Evolutionary conservation across 2,888 invertebrate genomes (phyloP).

Genomic region (Nycteola revayana): DNA sequence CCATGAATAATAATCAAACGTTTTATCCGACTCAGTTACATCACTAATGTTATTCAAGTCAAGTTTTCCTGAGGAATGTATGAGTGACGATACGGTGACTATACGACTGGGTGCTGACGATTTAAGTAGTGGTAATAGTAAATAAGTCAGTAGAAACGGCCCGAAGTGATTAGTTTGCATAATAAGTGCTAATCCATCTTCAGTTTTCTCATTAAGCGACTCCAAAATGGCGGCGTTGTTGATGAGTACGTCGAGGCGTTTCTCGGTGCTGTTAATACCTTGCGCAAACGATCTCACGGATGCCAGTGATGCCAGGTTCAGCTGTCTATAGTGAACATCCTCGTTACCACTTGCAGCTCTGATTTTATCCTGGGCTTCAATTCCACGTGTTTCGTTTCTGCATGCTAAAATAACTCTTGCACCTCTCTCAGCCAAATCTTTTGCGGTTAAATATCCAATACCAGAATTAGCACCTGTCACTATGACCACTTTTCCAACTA

Average conservation of each 20-base stretch:
- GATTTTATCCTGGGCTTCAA: constrained; percentile 64
- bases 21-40: constrained; percentile 11
- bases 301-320: constrained; percentile 76
- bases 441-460: constrained; percentile 89
- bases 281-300: constrained; percentile 84
- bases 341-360: constrained; percentile 45
- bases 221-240: constrained; percentile 83
- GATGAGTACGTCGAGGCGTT: constrained; percentile 80
- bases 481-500: constrained; percentile 91
- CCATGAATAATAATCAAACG: no score
- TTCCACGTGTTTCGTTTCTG: constrained; percentile 85
- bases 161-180: constrained; percentile 84
- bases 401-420: constrained; percentile 91
- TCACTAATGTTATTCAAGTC: constrained; percentile 44
- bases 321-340: constrained; percentile 57
- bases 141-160: constrained; percentile 84
- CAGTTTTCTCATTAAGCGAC: constrained; percentile 64
- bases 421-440: constrained; percentile 86
- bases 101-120: constrained; percentile 63
- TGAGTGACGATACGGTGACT: constrained; percentile 58
- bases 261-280: constrained; percentile 73
- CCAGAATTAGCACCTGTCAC: constrained; percentile 93
- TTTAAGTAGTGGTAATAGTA: constrained; percentile 75
- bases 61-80: constrained; percentile 43
- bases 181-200: constrained; percentile 82